These are phyloP conservation scores for Chorisops tibialis DNA, from an alignment of 2,888 invertebrate species.

Conservation along the genomic window DNA sequence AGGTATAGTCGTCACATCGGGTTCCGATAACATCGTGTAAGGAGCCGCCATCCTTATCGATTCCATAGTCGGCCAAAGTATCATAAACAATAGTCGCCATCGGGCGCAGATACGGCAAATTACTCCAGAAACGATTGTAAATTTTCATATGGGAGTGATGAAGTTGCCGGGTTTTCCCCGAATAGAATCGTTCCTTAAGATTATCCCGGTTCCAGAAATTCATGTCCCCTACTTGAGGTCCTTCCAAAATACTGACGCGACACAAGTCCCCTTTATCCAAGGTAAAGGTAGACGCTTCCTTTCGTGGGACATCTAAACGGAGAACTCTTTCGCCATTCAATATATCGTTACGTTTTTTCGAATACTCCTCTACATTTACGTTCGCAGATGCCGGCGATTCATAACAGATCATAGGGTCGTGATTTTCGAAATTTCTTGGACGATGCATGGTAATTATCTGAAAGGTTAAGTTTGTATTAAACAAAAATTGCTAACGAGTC, in stretches of 20 bases:
- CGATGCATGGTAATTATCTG: slow-evolving; percentile 37
- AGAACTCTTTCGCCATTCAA: slow-evolving; percentile 44
- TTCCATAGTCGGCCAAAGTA: slow-evolving; percentile 51
- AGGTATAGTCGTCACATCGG: slow-evolving; percentile 55
- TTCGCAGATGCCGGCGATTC: slow-evolving; percentile 45
- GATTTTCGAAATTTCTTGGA: slow-evolving; percentile 40
- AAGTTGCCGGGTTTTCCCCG: slow-evolving; percentile 54
- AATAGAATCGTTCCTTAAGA: slow-evolving; percentile 51
- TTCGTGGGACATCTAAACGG: slow-evolving; percentile 47
- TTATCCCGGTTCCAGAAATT: slow-evolving; percentile 55
- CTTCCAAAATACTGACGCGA: slow-evolving; percentile 50
- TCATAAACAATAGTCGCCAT: slow-evolving; percentile 55
- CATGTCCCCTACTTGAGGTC: slow-evolving; percentile 53
- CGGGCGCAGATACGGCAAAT: slow-evolving; percentile 52
- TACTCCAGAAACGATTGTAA: slow-evolving; percentile 54
- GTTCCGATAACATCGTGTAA: slow-evolving; percentile 54
- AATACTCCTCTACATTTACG: slow-evolving; percentile 45
- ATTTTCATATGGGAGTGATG: slow-evolving; percentile 52
- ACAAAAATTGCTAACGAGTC: too few species aligned
- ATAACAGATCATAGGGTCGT: slow-evolving; percentile 48
- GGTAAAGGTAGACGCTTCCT: slow-evolving; percentile 51
- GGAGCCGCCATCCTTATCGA: slow-evolving; percentile 53
- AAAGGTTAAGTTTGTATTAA: too few species aligned
- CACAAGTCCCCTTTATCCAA: slow-evolving; percentile 52
- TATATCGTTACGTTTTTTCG: slow-evolving; percentile 44